Evolutionary conservation across 1,140 invertebrate species (phyloP), one percentile per base, ranked within the genome.

Genomic region (Lordiphosa collinella): DNA sequence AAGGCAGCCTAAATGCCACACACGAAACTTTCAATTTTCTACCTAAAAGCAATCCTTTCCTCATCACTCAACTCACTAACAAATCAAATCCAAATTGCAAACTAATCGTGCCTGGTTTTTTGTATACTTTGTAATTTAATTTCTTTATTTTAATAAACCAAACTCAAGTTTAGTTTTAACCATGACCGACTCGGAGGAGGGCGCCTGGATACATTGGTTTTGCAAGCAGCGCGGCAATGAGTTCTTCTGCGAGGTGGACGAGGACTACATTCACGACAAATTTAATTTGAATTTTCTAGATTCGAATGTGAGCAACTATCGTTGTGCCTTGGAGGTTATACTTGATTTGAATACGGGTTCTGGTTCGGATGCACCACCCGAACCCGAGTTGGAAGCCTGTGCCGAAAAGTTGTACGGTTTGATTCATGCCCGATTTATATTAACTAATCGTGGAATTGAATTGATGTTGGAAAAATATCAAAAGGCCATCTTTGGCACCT

Each of bases 401-500:
- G 97, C 99, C 12, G 98, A 99, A 90, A 97, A 99, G 94, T 91
- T 99, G 2, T 99, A 99, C 90, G 99, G 99, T n/a, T 92, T 99
- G 36, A 99, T 99, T 80, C 99, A 99, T 90, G 98, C 99, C 54
- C 94, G 99, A 63, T 99, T 99, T 88, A 99, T 99, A 87, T 93
- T 99, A 80, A 99, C 99, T 22, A 99, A 99, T 92, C 93, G 98
- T 79, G 99, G 99, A 41, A 99, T 99, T 86, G 96, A 96, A 52
- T 96, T 99, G 89, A 99, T 99, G 98, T 94, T 99, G 86, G 97
- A 99, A 85, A 99, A 99, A 91, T 99, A 98, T 91, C 97, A 99
- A 90, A 93, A 96, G 59, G 96, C 97, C 38, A 97, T 98, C 89
- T 99, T 99, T 92, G 98, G 98, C 13, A 94, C 95, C 80, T 99